Base-by-base conservation (phyloP, 2,113 vertebrate species). In the Ctenodactylus gundi region DNA sequence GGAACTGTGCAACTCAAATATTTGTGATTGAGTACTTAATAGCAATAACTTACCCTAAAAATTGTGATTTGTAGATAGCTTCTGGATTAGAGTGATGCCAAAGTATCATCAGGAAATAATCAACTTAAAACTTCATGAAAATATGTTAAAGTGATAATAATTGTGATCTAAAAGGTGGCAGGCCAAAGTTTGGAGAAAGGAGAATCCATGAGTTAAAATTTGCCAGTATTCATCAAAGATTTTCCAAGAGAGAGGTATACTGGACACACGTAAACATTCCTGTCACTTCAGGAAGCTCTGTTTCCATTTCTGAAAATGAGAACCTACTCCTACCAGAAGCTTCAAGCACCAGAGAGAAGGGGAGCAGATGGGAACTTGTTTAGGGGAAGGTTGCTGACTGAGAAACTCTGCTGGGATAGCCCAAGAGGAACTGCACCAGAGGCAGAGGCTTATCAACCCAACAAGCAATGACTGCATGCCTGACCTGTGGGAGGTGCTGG, bases 81-180 rank as follows among this genome's bases (percentile, higher is more conserved):
- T 67, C 85, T 94, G 58, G 25, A 41, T 64, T 70, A 65, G 36
- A 29, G 41, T 68, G 86, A 94, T 67, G 90, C 27, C 25, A 73
- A 86, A 94, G 82, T 85, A 88, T n/a, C 21, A 41, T 36, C 67
- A 93, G 41, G 65, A 90, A 72, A 51, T 68, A 49, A 64, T 51
- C 90, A 73, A 9, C 55, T 55, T 70, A 60, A 88, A 89, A 36
- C 3, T 25, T 70, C 36, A 51, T 51, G 23, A 46, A 84, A 88
- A 27, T 75, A 36, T 94, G 41, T 55, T 82, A 86, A 88, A 85
- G 64, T 83, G 39, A 60, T 70, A 76, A 82, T 23, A 39, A 64
- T 57, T 70, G 20, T 23, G 39, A 39, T 1, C 36, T 31, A 23
- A 67, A 60, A 80, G 39, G 23, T 77, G 12, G 36, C 78, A 73